Evolutionary conservation across 2,797 vertebrate species (phyloP), one percentile per base, ranked within the genome.

Genomic region (Esox masquinongy): DNA sequence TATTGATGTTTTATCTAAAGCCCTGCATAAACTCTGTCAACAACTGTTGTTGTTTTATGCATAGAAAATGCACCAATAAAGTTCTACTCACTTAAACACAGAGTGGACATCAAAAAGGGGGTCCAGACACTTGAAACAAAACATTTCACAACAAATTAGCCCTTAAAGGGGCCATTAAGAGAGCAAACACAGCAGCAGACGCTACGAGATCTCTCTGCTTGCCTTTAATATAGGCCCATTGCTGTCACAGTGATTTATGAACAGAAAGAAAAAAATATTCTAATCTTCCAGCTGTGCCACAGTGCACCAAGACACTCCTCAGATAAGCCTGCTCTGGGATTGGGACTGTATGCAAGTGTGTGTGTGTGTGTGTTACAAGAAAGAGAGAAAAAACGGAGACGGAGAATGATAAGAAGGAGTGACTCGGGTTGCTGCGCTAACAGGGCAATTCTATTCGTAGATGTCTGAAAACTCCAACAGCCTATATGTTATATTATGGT

Each of bases 211-310:
- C 61, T 64, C 70, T 74, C 61, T 34, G 63, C 78, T 83, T 76
- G 61, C 12, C 43, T 24, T 22, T 24, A 70, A 50, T 49, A 50
- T 26, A 70, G 68, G 47, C 22, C 76, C 72, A 70, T 34, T 66
- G 76, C 72, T 82, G 82, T 83, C 78, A 79, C 47, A 16, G 67
- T 87, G 80, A 85, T 86, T 87, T 85, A 86, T 82, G 80, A 83
- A 83, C 72, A 68, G 74, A 51, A 74, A 39, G 36, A 39, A 39
- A 39, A 74, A 81, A 73, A 78, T 77, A 77, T 83, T 85, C 39
- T 76, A 80, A 88, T 85, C 82, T 80, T 78, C 66, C 77, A 80
- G 84, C 79, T 83, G 79, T 66, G 76, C 82, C 73, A 68, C 74
- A 74, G 78, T 74, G 68, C 63, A 70, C 53, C 82, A 76, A 67